A percentile compares a stretch with the other conserved stretches of the same genome.
Conservation (phyloP, 2,797 vertebrate species). For the Gouania willdenowi region DNA sequence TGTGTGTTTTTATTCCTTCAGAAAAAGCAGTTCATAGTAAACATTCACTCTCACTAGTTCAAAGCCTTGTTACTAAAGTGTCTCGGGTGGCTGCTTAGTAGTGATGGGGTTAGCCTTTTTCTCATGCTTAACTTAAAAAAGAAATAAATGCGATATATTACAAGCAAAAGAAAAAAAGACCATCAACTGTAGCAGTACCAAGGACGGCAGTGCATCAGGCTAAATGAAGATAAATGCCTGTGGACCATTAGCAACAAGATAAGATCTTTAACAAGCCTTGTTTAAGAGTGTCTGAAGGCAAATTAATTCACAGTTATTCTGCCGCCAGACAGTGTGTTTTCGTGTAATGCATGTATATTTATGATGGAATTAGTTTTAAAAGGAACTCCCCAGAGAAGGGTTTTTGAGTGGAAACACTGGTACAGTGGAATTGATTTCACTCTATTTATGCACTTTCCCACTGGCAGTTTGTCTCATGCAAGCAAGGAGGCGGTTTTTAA, state of each 20-base stretch:
- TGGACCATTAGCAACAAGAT: conserved; percentile 80
- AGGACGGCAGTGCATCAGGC: conserved; percentile 67
- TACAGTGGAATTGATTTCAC: conserved; percentile 80
- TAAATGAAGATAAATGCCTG: conserved; percentile 80
- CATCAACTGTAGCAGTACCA: conserved; percentile 56
- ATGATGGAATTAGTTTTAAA: conserved; percentile 82
- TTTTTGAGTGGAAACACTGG: conserved; percentile 79
- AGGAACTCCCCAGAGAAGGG: conserved; percentile 79
- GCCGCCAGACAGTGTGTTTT: conserved; percentile 74
- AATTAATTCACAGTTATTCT: conserved; percentile 80
- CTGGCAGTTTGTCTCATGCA: conserved; percentile 63
- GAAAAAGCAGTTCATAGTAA: conserved; percentile 25
- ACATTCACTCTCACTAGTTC: conserved; percentile 39
- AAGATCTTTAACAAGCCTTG: conserved; percentile 82
- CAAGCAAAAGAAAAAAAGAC: conserved; percentile 34
- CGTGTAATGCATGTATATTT: conserved; percentile 81
- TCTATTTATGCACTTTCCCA: conserved; percentile 79
- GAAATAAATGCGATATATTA: conserved; percentile 30
- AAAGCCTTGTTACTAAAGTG: conserved; percentile 48
- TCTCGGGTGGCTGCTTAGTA: conserved; percentile 49
- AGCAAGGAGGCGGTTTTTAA: conserved; percentile 72
- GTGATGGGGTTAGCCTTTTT: conserved; percentile 39
- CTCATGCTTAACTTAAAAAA: conserved; percentile 43
- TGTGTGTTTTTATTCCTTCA: conserved; percentile 6
- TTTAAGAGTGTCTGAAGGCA: conserved; percentile 82